Conservation (phyloP, 2,113 vertebrate genomes). For the Hemiscyllium ocellatum region DNA sequence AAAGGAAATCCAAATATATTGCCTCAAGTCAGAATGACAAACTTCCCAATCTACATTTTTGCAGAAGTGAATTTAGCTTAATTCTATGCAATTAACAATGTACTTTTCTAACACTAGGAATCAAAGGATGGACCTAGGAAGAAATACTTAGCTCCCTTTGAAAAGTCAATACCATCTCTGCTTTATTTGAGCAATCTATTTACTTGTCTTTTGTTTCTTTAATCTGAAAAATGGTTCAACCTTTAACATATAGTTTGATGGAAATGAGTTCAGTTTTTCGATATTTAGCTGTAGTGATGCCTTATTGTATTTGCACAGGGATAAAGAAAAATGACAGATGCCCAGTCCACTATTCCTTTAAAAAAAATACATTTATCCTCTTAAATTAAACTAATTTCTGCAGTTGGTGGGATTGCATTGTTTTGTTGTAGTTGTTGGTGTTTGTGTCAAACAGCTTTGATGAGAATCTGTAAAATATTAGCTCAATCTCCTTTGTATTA, state of each 20-base stretch:
- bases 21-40: not conserved
- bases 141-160: not conserved
- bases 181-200: not conserved
- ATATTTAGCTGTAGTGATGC: slow-evolving; percentile 49
- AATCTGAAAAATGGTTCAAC: not conserved
- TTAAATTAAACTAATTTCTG: slow-evolving; percentile 36
- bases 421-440: not conserved
- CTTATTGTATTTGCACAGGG: slow-evolving; percentile 49
- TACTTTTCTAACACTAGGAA: too few species aligned
- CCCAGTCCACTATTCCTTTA: slow-evolving; percentile 56
- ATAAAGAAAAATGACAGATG: slow-evolving; percentile 60
- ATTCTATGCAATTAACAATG: not conserved
- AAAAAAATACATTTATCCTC: slow-evolving; percentile 52
- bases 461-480: not conserved
- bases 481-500: not conserved
- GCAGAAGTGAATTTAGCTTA: not conserved
- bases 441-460: not conserved
- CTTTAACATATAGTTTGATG: slow-evolving; percentile 41
- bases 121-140: not conserved
- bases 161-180: not conserved
- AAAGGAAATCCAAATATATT: not conserved
- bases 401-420: not conserved
- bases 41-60: not conserved
- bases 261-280: slow-evolving; percentile 50
- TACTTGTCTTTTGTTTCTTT: not conserved